Percentiles rank a stretch among this genome's conserved stretches.
Evolutionary conservation across 2,888 invertebrate species (phyloP).

Genomic region (Chymomyza procnemis): DNA sequence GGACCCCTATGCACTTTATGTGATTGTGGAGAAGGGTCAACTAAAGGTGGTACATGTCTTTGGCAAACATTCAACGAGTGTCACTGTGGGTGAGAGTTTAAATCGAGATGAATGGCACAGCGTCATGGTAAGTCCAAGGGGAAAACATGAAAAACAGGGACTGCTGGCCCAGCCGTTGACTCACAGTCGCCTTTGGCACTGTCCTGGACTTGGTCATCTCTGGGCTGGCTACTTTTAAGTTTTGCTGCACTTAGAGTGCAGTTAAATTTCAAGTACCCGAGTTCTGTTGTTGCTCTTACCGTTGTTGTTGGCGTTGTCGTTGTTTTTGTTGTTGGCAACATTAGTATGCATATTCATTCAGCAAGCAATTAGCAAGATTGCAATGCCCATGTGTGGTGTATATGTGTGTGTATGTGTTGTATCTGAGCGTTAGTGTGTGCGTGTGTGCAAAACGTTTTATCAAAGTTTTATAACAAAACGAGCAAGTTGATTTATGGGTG

Average conservation of each 20-base stretch:
- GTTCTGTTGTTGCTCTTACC: background rate
- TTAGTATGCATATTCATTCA: slow-evolving; percentile 56
- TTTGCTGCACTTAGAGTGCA: slow-evolving; percentile 11
- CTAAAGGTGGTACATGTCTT: slow-evolving; percentile 95
- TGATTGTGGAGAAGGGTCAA: slow-evolving; percentile 94
- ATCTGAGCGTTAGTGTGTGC: background rate
- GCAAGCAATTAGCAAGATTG: slow-evolving; percentile 71
- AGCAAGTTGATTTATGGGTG: slow-evolving; percentile 65
- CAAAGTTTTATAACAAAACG: slow-evolving; percentile 68
- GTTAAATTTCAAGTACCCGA: slow-evolving; percentile 32
- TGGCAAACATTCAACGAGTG: slow-evolving; percentile 89
- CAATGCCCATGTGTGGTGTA: slow-evolving; percentile 48
- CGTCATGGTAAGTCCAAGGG: slow-evolving; percentile 82
- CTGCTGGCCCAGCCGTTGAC: background rate
- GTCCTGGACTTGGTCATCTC: background rate
- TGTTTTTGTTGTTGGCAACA: slow-evolving; percentile 27
- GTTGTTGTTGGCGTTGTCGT: too few species aligned
- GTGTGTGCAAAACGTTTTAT: slow-evolving; percentile 64
- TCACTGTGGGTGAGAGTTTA: slow-evolving; percentile 91
- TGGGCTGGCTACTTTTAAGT: background rate
- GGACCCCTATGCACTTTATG: slow-evolving; percentile 93
- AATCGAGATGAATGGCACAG: slow-evolving; percentile 95
- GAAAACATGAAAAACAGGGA: slow-evolving; percentile 10
- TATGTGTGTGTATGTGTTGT: slow-evolving; percentile 16
- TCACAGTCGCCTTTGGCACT: background rate